Evolutionary conservation across 2,888 invertebrate genomes (phyloP), one percentile per base, ranked within the genome.

Genomic region (Agrotis ipsilon): DNA sequence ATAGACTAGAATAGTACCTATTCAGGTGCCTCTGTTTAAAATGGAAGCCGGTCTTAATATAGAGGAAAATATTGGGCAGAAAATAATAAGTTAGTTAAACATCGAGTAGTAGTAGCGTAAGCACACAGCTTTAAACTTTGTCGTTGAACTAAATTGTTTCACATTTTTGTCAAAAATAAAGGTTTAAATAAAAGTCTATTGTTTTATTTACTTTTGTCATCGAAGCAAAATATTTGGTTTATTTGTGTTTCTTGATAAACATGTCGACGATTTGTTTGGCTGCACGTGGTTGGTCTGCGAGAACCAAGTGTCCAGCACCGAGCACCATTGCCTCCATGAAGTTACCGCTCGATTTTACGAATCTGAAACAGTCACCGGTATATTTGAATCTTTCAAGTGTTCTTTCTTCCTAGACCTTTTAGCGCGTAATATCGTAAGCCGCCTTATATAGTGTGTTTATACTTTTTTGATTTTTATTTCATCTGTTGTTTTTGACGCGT

Each of bases 221-320:
- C 13, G 18, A 16, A 27, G 4, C 5, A 3, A 27, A 24, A 27
- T 24, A 9, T 62, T 76, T 18, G n/a, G 51, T 55, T 65, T 63
- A 69, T 75, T 69, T 80, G 14, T 67, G 65, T 52, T 11, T 71
- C 0, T 83, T 57, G n/a, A 75, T 78, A 19, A 83, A 80, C 48
- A 57, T 68, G 19, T 83, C 67, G 11, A 82, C 49, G 43, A 82
- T 66, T 48, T 83, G 72, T 55, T 81, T 83, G 6, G 94, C 93
- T 73, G 93, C 94, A 61, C 90, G 87, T 3, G 96, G 96, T 76
- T 96, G 96, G 16, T 70, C 62, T 21, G 13, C 18, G 21, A 43
- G 96, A 9, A 96, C 95, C 93, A 96, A 94, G 83, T 97, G 97
- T 0, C 97, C 97, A 19, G 96, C 95, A 76, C 93, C 91, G 46